Conservation (phyloP, 2,888 invertebrate species). For the Salpingus planirostris region DNA sequence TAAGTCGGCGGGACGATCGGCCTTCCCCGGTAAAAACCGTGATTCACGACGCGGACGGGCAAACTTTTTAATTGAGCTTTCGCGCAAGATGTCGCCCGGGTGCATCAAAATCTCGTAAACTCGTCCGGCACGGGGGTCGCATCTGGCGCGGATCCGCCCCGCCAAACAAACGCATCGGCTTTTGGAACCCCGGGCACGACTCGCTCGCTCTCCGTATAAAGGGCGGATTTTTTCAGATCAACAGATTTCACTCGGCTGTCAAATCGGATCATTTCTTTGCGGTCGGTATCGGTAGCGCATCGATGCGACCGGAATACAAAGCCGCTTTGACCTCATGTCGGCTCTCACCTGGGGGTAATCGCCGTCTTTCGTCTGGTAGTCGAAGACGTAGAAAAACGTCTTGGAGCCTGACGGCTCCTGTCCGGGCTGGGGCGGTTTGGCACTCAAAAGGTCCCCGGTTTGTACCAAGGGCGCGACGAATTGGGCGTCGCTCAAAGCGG, state of each 20-base stretch:
- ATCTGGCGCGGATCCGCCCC: slow-evolving; percentile 13
- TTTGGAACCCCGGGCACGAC: slow-evolving; percentile 24
- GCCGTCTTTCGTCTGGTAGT: slow-evolving; percentile 84
- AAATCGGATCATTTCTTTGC: slow-evolving; percentile 26
- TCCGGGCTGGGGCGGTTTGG: slow-evolving; percentile 52
- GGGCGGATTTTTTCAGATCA: slow-evolving; percentile 29
- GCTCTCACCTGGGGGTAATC: slow-evolving; percentile 71
- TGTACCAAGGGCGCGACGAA: slow-evolving; percentile 86
- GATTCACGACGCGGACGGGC: slow-evolving; percentile 10
- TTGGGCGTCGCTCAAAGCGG: slow-evolving; percentile 88
- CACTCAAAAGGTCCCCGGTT: slow-evolving; percentile 72
- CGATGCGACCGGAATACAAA: background rate
- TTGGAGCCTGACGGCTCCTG: slow-evolving; percentile 58
- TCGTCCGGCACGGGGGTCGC: slow-evolving; percentile 13
- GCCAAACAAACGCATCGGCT: slow-evolving; percentile 13
- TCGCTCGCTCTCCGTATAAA: too few species aligned
- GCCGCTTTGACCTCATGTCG: too few species aligned
- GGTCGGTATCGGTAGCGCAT: background rate
- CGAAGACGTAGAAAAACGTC: slow-evolving; percentile 85
- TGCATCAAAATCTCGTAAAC: slow-evolving; percentile 17
- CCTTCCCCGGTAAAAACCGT: too few species aligned
- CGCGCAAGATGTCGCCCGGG: slow-evolving; percentile 12
- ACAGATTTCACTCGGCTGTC: slow-evolving; percentile 30
- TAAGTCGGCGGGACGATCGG: too few species aligned
- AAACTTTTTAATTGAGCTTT: slow-evolving; percentile 17